Conservation (phyloP, 2,113 vertebrate genomes). For the Istiophorus platypterus region DNA sequence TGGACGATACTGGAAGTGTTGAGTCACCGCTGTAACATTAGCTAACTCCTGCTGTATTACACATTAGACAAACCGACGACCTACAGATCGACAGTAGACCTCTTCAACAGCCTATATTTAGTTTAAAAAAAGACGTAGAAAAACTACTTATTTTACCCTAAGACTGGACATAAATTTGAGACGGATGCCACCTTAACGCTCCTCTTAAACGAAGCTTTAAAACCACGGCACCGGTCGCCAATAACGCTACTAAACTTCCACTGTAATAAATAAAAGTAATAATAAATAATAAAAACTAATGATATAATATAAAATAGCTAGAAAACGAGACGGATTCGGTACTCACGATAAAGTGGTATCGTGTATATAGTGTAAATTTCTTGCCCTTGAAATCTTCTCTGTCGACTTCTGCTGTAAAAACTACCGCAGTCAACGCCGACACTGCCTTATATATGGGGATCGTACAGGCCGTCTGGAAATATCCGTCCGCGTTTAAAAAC, state of each 20-base stretch:
- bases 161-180: neutral
- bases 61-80: neutral
- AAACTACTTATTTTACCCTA: rapidly evolving
- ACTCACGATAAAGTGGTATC: slow-evolving; percentile 27
- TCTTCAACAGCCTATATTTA: neutral
- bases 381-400: rapidly evolving
- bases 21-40: slow-evolving; percentile 54
- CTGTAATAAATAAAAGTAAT: too few species aligned
- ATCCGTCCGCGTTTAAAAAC: slow-evolving; percentile 68
- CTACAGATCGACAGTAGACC: too few species aligned
- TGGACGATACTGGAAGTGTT: slow-evolving; percentile 62
- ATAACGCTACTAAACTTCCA: neutral
- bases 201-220: neutral
- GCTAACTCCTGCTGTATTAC: neutral
- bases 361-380: rapidly evolving
- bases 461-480: slow-evolving; percentile 23
- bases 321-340: rapidly evolving
- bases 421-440: rapidly evolving
- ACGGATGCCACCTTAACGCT: neutral
- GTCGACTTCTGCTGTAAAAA: rapidly evolving
- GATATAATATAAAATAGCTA: rapidly evolving
- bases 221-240: neutral
- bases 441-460: slow-evolving; percentile 8
- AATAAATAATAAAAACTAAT: too few species aligned
- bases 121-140: neutral